These are phyloP conservation scores for Neuroscelio doddi DNA, from an alignment of 2,888 invertebrate species.

Conservation along the genomic window DNA sequence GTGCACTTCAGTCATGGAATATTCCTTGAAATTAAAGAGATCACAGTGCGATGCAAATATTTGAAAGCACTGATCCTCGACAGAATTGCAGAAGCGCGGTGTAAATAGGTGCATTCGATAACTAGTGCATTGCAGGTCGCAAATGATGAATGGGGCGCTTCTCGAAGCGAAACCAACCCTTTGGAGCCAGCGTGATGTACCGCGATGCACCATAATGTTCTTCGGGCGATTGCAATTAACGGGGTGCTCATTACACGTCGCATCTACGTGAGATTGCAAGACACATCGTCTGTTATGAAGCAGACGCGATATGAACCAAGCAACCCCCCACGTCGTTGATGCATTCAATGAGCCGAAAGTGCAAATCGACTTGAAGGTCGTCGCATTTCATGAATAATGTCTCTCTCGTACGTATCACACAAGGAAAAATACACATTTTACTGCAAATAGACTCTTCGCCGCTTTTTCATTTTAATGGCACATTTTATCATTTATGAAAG, in stretches of 20 bases:
- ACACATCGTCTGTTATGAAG: conserved; percentile 44
- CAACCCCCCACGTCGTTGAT: conserved; percentile 22
- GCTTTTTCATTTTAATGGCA: no score
- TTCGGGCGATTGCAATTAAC: conserved; percentile 53
- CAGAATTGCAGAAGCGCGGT: conserved; percentile 34
- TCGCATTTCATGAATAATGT: conserved; percentile 30
- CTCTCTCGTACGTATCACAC: conserved; percentile 18
- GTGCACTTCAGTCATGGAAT: conserved; percentile 1
- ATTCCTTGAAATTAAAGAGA: not conserved
- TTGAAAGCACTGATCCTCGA: conserved; percentile 5
- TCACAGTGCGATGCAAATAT: conserved; percentile 10
- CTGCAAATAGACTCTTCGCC: not conserved
- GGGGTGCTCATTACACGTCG: conserved; percentile 51
- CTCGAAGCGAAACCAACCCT: conserved; percentile 41
- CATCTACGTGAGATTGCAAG: conserved; percentile 39
- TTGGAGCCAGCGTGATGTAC: conserved; percentile 26
- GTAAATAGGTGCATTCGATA: conserved; percentile 18
- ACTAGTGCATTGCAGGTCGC: conserved; percentile 16
- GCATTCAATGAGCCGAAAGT: conserved; percentile 36
- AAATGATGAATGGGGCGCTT: conserved; percentile 40
- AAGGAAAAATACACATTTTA: conserved; percentile 13
- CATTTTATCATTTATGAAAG: no score
- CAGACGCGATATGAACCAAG: conserved; percentile 31
- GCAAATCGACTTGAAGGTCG: conserved; percentile 24
- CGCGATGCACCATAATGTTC: conserved; percentile 43